These are phyloP conservation scores for Phyllotreta striolata DNA, from an alignment of 2,888 invertebrate genomes.

Conservation along the genomic window DNA sequence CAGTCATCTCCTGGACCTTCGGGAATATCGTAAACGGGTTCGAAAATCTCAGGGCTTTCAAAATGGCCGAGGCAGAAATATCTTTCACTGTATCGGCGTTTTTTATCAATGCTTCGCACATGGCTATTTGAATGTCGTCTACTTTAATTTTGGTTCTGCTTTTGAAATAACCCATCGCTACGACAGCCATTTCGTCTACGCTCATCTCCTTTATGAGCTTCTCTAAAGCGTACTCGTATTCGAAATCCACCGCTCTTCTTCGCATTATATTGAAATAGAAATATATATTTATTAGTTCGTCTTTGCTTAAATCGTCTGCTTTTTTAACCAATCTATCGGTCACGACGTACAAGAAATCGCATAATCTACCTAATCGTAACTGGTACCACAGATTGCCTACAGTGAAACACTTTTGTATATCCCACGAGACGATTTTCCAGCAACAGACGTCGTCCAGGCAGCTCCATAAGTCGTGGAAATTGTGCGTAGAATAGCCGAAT, in stretches of 20 bases:
- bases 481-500: slow-evolving; percentile 63
- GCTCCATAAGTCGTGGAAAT: slow-evolving; percentile 72
- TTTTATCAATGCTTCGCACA: slow-evolving; percentile 61
- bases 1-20: slow-evolving; percentile 64
- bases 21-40: slow-evolving; percentile 60
- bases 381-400: slow-evolving; percentile 72
- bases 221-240: slow-evolving; percentile 69
- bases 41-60: slow-evolving; percentile 70
- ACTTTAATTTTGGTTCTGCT: slow-evolving; percentile 70
- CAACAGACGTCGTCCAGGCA: slow-evolving; percentile 73
- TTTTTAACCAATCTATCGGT: slow-evolving; percentile 67
- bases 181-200: slow-evolving; percentile 73
- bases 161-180: slow-evolving; percentile 82
- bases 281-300: slow-evolving; percentile 72
- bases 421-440: slow-evolving; percentile 62
- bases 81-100: slow-evolving; percentile 68
- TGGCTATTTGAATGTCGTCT: slow-evolving; percentile 61
- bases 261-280: slow-evolving; percentile 72
- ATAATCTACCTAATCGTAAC: slow-evolving; percentile 63
- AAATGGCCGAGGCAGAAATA: slow-evolving; percentile 70
- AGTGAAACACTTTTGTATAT: slow-evolving; percentile 64
- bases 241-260: slow-evolving; percentile 67
- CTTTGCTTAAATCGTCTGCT: slow-evolving; percentile 66
- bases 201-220: slow-evolving; percentile 65
- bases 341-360: slow-evolving; percentile 66